Evolutionary conservation across 1,140 invertebrate genomes (phyloP).

Genomic region (Homarus americanus): DNA sequence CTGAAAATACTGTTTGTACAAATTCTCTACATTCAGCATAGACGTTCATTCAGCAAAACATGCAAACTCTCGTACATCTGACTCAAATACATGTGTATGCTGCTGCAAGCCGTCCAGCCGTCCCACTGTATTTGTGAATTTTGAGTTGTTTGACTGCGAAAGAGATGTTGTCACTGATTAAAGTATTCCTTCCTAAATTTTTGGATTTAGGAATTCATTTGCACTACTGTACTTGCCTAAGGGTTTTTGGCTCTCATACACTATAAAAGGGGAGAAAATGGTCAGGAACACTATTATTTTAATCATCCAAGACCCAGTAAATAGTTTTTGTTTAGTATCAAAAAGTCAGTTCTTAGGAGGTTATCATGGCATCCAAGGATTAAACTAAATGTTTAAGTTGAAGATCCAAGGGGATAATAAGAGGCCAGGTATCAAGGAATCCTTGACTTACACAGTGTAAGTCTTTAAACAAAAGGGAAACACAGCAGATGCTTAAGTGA

Average conservation of each 20-base stretch:
- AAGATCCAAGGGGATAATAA: no score
- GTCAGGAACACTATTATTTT: background rate
- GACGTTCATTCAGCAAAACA: conserved; percentile 22
- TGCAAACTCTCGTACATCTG: conserved; percentile 46
- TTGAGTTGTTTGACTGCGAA: conserved; percentile 54
- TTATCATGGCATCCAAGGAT: no score
- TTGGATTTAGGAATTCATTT: conserved; percentile 6
- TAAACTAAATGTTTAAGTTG: no score
- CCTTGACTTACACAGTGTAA: no score
- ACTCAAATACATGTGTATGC: conserved; percentile 51
- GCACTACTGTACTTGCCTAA: conserved; percentile 3
- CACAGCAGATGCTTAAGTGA: no score
- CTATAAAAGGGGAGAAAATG: background rate
- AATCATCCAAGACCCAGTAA: background rate
- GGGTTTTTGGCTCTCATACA: background rate
- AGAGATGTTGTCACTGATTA: conserved; percentile 50
- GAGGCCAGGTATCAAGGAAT: no score
- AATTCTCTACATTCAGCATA: conserved; percentile 20
- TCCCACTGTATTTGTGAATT: conserved; percentile 50
- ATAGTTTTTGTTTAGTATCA: no score
- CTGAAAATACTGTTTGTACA: background rate
- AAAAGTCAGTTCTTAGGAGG: no score
- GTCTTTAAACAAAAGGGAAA: no score
- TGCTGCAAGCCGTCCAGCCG: conserved; percentile 45
- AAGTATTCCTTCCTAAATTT: conserved; percentile 40